phyloP scores from a whole-genome alignment of 1,140 invertebrate species.

The Drosophila oshimai region DNA sequence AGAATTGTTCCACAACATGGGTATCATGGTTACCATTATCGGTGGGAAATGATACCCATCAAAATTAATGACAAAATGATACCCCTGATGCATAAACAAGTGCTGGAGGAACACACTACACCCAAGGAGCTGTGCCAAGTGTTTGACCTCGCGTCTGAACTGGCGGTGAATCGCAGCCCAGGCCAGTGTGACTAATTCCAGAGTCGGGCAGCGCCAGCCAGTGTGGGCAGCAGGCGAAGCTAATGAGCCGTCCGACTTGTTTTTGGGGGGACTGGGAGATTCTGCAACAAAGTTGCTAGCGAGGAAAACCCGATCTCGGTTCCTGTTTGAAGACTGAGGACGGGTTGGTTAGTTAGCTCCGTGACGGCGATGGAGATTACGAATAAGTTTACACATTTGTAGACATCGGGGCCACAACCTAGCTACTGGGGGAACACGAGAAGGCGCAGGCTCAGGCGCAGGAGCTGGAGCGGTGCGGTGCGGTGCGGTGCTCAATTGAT shows the following conservation, averaged over 20 bases:
- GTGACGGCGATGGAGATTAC: constrained; percentile 29
- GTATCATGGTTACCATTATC: constrained; percentile 19
- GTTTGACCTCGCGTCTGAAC: constrained; percentile 18
- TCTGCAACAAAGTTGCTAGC: constrained; percentile 25
- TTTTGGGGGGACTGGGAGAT: constrained; percentile 12
- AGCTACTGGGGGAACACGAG: constrained; percentile 3
- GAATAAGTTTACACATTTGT: constrained; percentile 29
- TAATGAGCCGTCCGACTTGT: constrained; percentile 39
- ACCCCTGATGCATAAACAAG: not conserved
- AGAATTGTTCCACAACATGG: constrained; percentile 10
- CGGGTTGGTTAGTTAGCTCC: constrained; percentile 3
- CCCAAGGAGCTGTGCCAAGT: constrained; percentile 4
- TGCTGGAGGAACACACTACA: not conserved
- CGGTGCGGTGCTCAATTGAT: constrained; percentile 7
- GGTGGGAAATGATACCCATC: constrained; percentile 20
- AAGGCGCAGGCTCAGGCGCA: not conserved
- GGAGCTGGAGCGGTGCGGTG: not conserved
- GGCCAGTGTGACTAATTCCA: constrained; percentile 30
- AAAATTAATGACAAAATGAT: constrained; percentile 40
- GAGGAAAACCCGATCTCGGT: constrained; percentile 31
- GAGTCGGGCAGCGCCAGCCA: constrained; percentile 14
- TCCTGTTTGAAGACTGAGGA: constrained; percentile 29
- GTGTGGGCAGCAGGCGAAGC: constrained; percentile 31
- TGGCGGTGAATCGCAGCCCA: constrained; percentile 1
- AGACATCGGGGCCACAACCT: constrained; percentile 36